Conservation (phyloP, 2,888 invertebrate genomes). For the Cheilosia vulpina region DNA sequence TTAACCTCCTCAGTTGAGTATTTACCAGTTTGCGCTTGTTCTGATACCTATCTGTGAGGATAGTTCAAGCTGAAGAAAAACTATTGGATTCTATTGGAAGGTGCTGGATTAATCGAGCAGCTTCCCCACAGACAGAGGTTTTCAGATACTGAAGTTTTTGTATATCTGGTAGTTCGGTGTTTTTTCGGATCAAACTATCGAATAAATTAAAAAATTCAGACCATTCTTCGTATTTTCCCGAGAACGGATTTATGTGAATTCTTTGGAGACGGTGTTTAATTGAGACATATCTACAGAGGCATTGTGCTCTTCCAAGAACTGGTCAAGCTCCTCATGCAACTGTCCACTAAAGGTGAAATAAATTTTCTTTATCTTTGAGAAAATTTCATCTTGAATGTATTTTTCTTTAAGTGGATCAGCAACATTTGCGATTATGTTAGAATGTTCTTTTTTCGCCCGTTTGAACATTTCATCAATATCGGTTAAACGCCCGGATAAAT, state of each 20-base stretch:
- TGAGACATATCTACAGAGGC: not conserved
- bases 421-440: no score
- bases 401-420: conserved; percentile 15
- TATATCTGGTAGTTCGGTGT: not conserved
- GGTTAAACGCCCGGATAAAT: no score
- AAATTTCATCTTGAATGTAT: conserved; percentile 12
- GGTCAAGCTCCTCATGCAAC: no score
- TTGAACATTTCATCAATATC: no score
- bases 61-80: no score
- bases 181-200: conserved; percentile 2
- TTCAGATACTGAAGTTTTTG: conserved; percentile 22
- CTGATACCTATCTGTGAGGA: no score
- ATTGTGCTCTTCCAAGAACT: not conserved
- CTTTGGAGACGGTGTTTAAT: conserved; percentile 23
- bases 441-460: no score
- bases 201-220: not conserved
- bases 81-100: no score
- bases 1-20: no score
- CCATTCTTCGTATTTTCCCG: conserved; percentile 23
- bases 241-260: conserved; percentile 21
- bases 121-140: conserved; percentile 10
- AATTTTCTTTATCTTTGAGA: conserved; percentile 5
- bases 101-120: no score
- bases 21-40: no score
- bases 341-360: conserved; percentile 6